Conservation (phyloP, 2,113 vertebrate genomes). For the Archilochus colubris region DNA sequence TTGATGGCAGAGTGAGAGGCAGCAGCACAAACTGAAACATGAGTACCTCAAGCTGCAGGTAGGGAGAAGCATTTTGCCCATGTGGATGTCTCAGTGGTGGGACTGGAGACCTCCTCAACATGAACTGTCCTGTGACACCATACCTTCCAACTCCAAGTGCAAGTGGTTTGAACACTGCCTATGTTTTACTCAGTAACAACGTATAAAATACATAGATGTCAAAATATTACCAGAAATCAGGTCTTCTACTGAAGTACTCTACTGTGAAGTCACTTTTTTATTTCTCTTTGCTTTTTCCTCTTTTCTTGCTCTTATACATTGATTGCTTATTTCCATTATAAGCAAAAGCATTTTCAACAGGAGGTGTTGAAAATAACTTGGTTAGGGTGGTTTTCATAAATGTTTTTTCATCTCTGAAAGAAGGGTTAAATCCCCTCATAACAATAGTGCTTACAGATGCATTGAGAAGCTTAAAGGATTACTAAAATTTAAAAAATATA, state of each 20-base stretch:
- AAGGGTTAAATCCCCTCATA: neutral
- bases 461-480: neutral
- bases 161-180: neutral
- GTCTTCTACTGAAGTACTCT: neutral
- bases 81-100: rapidly evolving
- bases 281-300: neutral
- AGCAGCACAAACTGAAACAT: neutral
- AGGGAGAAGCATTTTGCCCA: neutral
- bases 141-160: neutral
- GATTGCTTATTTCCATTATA: neutral
- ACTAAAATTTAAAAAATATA: neutral
- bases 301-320: neutral
- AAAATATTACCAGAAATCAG: neutral
- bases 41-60: neutral
- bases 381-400: neutral
- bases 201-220: neutral
- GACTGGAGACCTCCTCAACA: too few species aligned
- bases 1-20: neutral
- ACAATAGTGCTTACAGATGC: neutral
- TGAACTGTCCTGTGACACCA: neutral
- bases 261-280: neutral
- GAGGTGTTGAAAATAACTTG: neutral
- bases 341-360: neutral
- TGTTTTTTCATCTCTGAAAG: neutral
- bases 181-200: neutral